Evolutionary conservation across 1,140 invertebrate genomes (phyloP).

Genomic region (Brachionus sp.): DNA sequence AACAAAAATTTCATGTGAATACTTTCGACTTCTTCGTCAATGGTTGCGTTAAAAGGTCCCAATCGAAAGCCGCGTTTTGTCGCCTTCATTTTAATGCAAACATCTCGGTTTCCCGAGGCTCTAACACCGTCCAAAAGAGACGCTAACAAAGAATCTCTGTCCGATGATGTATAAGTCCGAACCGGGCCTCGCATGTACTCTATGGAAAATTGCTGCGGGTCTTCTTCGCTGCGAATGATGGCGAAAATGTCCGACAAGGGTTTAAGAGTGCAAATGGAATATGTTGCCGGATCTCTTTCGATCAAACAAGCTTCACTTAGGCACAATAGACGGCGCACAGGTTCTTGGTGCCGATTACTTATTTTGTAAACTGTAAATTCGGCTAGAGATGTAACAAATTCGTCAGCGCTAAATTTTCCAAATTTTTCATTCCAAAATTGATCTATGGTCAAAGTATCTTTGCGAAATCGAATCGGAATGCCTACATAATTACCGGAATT

Average conservation of each 20-base stretch:
- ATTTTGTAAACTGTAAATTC: slow-evolving; percentile 89
- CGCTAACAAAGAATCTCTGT: slow-evolving; percentile 86
- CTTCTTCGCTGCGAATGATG: slow-evolving; percentile 78
- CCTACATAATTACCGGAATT: slow-evolving; percentile 74
- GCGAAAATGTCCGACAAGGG: slow-evolving; percentile 77
- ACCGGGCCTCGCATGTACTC: slow-evolving; percentile 88
- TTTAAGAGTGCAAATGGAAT: slow-evolving; percentile 80
- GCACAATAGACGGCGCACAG: slow-evolving; percentile 79
- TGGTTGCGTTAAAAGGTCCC: slow-evolving; percentile 75
- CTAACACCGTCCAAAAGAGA: slow-evolving; percentile 90
- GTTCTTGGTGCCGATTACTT: slow-evolving; percentile 68
- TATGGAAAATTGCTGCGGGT: slow-evolving; percentile 87
- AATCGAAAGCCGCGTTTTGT: slow-evolving; percentile 71
- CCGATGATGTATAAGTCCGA: slow-evolving; percentile 78
- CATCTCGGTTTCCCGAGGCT: slow-evolving; percentile 90
- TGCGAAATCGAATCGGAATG: slow-evolving; percentile 75
- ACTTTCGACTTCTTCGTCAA: slow-evolving; percentile 91
- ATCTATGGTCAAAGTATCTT: slow-evolving; percentile 75
- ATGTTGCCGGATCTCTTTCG: slow-evolving; percentile 92
- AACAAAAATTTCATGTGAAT: slow-evolving; percentile 77
- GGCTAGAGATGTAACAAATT: slow-evolving; percentile 80
- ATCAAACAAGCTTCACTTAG: slow-evolving; percentile 89
- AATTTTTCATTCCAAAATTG: slow-evolving; percentile 79
- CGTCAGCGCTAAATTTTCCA: slow-evolving; percentile 82
- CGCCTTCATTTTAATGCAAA: slow-evolving; percentile 82